Percentiles rank a stretch among this genome's conserved stretches.
Evolutionary conservation across 2,888 invertebrate species (phyloP).

Genomic region (Metellina segmentata): DNA sequence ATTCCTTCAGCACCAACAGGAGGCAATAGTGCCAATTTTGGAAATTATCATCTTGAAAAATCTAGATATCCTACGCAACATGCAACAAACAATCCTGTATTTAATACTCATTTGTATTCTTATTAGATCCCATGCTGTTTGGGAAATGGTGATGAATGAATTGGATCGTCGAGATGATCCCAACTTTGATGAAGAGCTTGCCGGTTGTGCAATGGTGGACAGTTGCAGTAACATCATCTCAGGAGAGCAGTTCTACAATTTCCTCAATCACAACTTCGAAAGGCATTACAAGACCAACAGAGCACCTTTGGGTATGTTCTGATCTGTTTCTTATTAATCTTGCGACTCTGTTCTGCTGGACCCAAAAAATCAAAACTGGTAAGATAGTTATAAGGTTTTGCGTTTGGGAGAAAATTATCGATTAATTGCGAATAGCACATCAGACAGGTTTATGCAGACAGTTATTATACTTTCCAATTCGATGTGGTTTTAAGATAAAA

Average conservation of each 20-base stretch:
- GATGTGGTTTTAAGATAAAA: no score
- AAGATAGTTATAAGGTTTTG: no score
- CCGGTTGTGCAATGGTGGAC: slow-evolving; percentile 93
- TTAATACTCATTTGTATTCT: not conserved
- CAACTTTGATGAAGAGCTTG: slow-evolving; percentile 94
- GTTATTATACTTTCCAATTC: no score
- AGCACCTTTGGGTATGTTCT: slow-evolving; percentile 86
- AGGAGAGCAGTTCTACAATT: slow-evolving; percentile 96
- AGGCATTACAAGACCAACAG: slow-evolving; percentile 95
- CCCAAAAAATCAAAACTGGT: not conserved
- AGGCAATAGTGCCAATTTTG: no score
- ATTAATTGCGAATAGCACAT: no score
- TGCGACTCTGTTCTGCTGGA: slow-evolving; percentile 85
- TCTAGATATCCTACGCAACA: no score
- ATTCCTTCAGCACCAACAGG: no score
- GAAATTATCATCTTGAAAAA: no score
- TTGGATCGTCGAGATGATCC: slow-evolving; percentile 95
- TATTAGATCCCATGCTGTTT: slow-evolving; percentile 92
- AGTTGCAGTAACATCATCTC: slow-evolving; percentile 95
- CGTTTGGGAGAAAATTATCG: no score
- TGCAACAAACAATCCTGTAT: not conserved
- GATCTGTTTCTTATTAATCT: slow-evolving; percentile 87
- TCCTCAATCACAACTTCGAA: slow-evolving; percentile 95
- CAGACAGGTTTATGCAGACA: no score
- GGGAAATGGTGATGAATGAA: slow-evolving; percentile 98